Evolutionary conservation across 2,113 vertebrate species (phyloP).

Genomic region (Bubo bubo): DNA sequence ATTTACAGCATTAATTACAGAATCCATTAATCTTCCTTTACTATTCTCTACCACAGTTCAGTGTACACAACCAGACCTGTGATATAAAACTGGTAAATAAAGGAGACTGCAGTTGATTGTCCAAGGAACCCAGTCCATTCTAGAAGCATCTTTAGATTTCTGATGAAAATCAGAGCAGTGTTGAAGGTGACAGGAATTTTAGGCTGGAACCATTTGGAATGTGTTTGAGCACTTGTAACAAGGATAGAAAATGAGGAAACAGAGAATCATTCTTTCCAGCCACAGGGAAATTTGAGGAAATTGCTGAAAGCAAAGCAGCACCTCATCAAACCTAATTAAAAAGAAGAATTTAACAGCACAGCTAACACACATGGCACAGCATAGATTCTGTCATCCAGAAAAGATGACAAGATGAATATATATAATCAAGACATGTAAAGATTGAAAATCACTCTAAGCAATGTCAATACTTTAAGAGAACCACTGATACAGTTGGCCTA

Average conservation of each 20-base stretch:
- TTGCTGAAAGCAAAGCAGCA: background rate
- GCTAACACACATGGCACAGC: background rate
- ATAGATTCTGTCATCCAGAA: background rate
- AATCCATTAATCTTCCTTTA: background rate
- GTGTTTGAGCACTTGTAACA: background rate
- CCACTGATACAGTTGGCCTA: background rate
- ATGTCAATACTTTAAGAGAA: background rate
- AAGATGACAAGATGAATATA: background rate
- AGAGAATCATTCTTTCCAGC: background rate
- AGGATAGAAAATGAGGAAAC: background rate
- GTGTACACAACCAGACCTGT: background rate
- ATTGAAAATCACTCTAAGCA: background rate
- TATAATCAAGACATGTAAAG: background rate
- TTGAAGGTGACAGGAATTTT: background rate
- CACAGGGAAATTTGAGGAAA: background rate
- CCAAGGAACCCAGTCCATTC: background rate
- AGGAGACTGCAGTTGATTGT: background rate
- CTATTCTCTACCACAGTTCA: background rate
- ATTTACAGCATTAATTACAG: conserved; percentile 5
- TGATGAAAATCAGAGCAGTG: background rate
- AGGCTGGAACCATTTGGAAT: background rate
- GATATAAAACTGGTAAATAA: background rate
- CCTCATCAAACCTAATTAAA: background rate
- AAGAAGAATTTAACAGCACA: background rate
- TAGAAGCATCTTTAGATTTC: background rate